Conservation (phyloP, 2,797 vertebrate genomes). For the Lepilemur septentrionalis region DNA sequence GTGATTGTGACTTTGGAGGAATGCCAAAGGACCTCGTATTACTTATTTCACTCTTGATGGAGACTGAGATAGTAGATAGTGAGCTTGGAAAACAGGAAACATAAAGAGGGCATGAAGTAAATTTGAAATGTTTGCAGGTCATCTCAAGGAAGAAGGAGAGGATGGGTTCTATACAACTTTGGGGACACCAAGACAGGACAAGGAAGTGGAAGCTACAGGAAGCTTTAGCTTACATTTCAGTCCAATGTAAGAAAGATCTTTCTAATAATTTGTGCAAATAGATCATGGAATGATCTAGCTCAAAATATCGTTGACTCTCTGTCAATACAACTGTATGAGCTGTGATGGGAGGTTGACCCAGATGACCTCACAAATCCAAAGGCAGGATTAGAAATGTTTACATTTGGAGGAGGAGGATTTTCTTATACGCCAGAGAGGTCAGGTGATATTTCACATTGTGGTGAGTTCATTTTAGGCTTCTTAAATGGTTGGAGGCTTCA, state of each 20-base stretch:
- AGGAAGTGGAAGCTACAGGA: background rate
- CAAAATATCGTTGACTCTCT: background rate
- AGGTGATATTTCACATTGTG: background rate
- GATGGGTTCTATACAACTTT: background rate
- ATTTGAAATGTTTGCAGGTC: background rate
- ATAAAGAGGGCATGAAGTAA: background rate
- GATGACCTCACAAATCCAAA: background rate
- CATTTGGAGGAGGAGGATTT: background rate
- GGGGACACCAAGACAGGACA: background rate
- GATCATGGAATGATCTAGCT: background rate
- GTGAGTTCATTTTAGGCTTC: background rate
- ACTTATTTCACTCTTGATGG: background rate
- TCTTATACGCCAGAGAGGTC: background rate
- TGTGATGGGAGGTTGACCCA: background rate
- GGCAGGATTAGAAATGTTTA: background rate
- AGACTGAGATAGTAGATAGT: background rate
- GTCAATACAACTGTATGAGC: background rate
- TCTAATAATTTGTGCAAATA: background rate
- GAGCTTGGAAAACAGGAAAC: background rate
- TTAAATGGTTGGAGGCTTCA: background rate
- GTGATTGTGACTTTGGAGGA: background rate
- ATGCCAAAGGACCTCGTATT: background rate
- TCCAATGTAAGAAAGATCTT: background rate
- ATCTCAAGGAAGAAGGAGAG: background rate
- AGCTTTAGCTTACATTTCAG: background rate